phyloP scores from a whole-genome alignment of 2,113 vertebrate genomes.

The Cebidichthys violaceus region DNA sequence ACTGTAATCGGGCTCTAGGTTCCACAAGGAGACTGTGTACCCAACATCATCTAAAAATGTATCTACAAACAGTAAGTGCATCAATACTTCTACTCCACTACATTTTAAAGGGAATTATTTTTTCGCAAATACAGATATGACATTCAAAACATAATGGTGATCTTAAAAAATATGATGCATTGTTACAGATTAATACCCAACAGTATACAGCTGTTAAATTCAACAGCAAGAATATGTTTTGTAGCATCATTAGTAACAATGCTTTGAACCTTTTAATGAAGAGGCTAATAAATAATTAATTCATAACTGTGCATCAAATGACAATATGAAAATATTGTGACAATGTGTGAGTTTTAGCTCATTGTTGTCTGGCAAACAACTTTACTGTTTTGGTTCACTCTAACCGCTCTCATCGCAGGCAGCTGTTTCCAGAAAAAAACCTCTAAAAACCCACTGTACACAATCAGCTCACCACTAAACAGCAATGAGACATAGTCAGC shows the following conservation, averaged over 20 bases:
- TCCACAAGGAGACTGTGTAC: neutral
- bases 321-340: neutral
- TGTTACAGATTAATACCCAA: neutral
- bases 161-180: neutral
- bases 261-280: neutral
- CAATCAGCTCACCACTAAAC: neutral
- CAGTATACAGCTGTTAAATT: neutral
- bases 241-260: neutral
- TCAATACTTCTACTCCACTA: too few relatives aligned
- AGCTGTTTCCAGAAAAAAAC: neutral
- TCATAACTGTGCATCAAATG: neutral
- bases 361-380: neutral
- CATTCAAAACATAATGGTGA: neutral
- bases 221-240: neutral
- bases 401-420: neutral
- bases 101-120: neutral
- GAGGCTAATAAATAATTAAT: neutral
- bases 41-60: neutral
- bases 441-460: neutral
- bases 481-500: neutral
- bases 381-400: constrained; percentile 1
- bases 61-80: neutral
- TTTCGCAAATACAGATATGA: neutral
- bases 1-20: constrained; percentile 7
- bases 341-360: neutral